Evolutionary conservation across 2,113 vertebrate species (phyloP).

Genomic region (Cyrtonyx montezumae): DNA sequence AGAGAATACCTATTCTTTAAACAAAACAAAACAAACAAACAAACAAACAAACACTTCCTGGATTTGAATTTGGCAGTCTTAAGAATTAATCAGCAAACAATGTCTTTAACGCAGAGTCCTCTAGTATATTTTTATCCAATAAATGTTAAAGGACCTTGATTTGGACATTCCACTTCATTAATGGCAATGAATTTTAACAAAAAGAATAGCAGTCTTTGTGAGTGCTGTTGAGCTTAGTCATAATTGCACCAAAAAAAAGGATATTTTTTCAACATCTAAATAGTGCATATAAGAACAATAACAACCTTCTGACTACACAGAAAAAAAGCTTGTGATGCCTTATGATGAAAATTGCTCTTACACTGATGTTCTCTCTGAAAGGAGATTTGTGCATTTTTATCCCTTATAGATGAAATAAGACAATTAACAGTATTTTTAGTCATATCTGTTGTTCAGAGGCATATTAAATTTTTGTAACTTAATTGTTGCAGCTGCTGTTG

Average conservation of each 20-base stretch:
- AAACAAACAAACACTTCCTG: not conserved
- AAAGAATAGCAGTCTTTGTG: not conserved
- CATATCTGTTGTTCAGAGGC: not conserved
- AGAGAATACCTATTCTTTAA: not conserved
- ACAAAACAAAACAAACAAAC: not conserved
- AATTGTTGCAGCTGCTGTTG: not conserved
- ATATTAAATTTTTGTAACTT: rapidly evolving
- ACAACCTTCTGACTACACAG: not conserved
- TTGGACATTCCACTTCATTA: not conserved
- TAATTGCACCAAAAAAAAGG: not conserved
- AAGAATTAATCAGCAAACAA: not conserved
- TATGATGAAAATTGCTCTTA: not conserved
- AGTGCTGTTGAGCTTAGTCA: not conserved
- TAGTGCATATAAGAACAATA: not conserved
- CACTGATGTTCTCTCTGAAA: not conserved
- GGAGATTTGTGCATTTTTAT: not conserved
- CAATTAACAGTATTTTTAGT: not conserved
- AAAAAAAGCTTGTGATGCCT: not conserved
- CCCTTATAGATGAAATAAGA: not conserved
- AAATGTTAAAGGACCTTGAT: not conserved
- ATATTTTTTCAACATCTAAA: not conserved
- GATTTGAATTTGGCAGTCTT: not conserved
- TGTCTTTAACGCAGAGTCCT: not conserved
- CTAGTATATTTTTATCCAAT: not conserved
- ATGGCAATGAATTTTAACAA: not conserved